Base-by-base conservation (phyloP, 2,888 invertebrate genomes). In the Troides helena region DNA sequence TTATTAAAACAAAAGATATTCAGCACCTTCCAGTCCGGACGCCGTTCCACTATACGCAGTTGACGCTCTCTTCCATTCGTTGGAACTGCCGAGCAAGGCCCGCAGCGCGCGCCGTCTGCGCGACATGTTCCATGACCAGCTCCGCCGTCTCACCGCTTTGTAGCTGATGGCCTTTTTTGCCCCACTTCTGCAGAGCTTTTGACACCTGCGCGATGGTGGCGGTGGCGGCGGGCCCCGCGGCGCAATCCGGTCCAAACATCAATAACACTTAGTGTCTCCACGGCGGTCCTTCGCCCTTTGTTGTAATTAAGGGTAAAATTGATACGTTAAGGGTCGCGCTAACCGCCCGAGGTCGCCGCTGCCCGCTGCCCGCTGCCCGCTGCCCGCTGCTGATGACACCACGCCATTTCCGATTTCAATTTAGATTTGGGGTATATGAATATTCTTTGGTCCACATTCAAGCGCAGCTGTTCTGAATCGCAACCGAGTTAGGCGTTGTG, bases 81-180 rank as follows among this genome's bases (percentile, higher is more conserved):
- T 39, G 0, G 8, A 39, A 7, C 39, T 10, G 39, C 39, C 1
- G 10, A 7, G 39, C 1, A 7, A 39, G 1, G 6, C 14, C n/a
- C 14, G 14, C 14, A 2, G 53, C 18, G 18, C 18, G 53, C 17
- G 2, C 14, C 18, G 53, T 53, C 39, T 39, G 39, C 53, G 53
- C 53, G 18, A n/a, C 72, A 71, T 76, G 80, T 69, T 85, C 87
- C 85, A 72, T 84, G 85, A 25, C 76, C 72, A 71, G 81, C 82
- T 83, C 82, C 80, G 73, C 77, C 76, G 78, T 78, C 78, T 76
- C 78, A 81, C 76, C 81, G 84, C 83, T 85, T 85, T 83, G 82
- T 81, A 72, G 79, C 84, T 90, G 91, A 90, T 91, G 89, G 89
- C 83, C 87, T 87, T 92, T 92, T 92, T 91, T 90, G 86, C 82